Conservation (phyloP, 1,140 invertebrate genomes). For the Solenopsis fugax region DNA sequence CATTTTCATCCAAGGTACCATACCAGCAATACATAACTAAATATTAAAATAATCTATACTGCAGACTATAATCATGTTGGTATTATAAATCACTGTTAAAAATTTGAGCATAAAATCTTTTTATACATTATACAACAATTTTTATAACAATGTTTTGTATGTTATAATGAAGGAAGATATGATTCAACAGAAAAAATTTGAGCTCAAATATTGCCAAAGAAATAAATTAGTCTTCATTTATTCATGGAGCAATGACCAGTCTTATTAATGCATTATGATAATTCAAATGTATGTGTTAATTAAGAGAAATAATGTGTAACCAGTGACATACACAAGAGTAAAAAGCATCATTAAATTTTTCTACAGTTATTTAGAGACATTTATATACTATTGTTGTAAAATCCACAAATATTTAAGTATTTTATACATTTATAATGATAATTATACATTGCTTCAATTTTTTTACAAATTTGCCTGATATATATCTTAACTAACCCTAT, state of each 20-base stretch:
- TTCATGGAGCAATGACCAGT: neutral
- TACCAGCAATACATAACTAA: neutral
- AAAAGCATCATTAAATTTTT: neutral
- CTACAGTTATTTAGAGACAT: neutral
- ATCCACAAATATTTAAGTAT: neutral
- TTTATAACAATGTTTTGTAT: conserved; percentile 8
- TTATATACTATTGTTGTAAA: neutral
- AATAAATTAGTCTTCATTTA: neutral
- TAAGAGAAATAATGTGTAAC: neutral
- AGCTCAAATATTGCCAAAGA: conserved; percentile 3
- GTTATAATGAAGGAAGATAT: neutral
- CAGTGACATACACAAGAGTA: neutral
- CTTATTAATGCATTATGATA: conserved; percentile 25
- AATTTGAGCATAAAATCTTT: neutral
- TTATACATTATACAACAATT: neutral
- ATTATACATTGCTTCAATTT: neutral
- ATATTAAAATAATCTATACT: conserved; percentile 21
- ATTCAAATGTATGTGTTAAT: neutral
- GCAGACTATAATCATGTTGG: neutral
- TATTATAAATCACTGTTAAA: neutral
- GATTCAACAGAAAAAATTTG: neutral
- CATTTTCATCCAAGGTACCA: neutral
- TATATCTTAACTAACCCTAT: neutral
- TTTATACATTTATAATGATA: neutral
- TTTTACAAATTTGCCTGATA: neutral